Evolutionary conservation across 1,140 invertebrate species (phyloP).

Genomic region (Pseudachorutes palmiensis): DNA sequence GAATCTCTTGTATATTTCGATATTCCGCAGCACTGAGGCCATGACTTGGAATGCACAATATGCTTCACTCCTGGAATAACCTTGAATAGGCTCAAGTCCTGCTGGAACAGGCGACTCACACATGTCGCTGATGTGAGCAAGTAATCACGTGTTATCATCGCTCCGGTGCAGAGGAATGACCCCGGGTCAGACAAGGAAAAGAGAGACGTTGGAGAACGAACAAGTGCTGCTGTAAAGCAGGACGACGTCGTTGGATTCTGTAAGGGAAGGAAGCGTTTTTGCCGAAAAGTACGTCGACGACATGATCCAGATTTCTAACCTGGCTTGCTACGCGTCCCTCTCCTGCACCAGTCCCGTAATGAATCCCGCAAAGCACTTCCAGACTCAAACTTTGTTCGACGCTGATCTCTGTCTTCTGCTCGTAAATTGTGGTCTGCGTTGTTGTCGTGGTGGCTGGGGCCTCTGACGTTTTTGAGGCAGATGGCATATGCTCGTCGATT

Average conservation of each 20-base stretch:
- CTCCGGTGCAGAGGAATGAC: constrained; percentile 32
- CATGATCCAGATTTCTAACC: background rate
- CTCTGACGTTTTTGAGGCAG: background rate
- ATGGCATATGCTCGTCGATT: background rate
- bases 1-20: constrained; percentile 15
- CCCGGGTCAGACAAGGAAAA: constrained; percentile 24
- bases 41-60: constrained; percentile 26
- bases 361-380: constrained; percentile 4
- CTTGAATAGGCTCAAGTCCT: constrained; percentile 31
- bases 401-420: constrained; percentile 26
- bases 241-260: constrained; percentile 6
- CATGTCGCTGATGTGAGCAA: constrained; percentile 34
- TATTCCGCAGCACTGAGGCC: constrained; percentile 15
- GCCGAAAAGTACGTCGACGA: background rate
- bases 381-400: constrained; percentile 22
- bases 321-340: constrained; percentile 7
- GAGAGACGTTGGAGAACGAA: constrained; percentile 20
- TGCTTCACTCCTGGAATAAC: constrained; percentile 21
- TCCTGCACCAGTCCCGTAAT: background rate
- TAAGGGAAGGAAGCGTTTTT: background rate
- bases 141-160: constrained; percentile 19
- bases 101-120: constrained; percentile 26
- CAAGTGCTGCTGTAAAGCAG: constrained; percentile 35
- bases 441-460: background rate
- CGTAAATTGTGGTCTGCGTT: constrained; percentile 19